Evolutionary conservation across 2,888 invertebrate genomes (phyloP), one percentile per base, ranked within the genome.

Genomic region (Drosophila koepferae): DNA sequence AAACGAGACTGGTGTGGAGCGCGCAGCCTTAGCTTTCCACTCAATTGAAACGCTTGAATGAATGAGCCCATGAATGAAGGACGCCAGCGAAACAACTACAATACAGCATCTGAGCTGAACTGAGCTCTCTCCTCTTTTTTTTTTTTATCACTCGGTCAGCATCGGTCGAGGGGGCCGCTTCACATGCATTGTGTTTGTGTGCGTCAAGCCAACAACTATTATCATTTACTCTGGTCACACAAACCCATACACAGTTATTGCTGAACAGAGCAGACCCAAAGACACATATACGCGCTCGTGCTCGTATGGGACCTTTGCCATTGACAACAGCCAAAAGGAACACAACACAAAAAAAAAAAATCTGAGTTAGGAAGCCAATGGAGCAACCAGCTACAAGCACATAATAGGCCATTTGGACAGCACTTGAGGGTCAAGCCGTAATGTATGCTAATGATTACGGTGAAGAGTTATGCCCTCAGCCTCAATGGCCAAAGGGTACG

Each of bases 21-120:
- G 48, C 61, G 67, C 53, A 55, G 69, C 67, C 67, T 69, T 74
- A 72, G 82, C 81, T 86, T 88, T 88, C 87, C 87, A 81, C 84
- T 86, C 86, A 86, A 88, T 88, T 88, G 86, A 84, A 86, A 84
- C 78, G 82, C 80, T 77, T 80, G 79, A 88, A 88, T 82, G 81
- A 80, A 72, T 68, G 82, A 66, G 58, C 69, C 69, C 75, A 80
- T 77, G 82, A 80, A 69, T 74, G 80, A 80, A 69, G 80, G 68
- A 77, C 77, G 46, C 66, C 63, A 59, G 76, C 76, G 70, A 72
- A 72, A 72, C 63, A 81, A 67, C 72, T 63, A 77, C 77, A 77
- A 71, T 63, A 69, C 78, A 69, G 40, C 58, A 68, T 38, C 63
- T 46, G 46, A 65, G 64, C 62, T 65, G 63, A 59, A 40, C 46